Base-by-base conservation (phyloP, 2,113 vertebrate species). In the Hyaena hyaena region DNA sequence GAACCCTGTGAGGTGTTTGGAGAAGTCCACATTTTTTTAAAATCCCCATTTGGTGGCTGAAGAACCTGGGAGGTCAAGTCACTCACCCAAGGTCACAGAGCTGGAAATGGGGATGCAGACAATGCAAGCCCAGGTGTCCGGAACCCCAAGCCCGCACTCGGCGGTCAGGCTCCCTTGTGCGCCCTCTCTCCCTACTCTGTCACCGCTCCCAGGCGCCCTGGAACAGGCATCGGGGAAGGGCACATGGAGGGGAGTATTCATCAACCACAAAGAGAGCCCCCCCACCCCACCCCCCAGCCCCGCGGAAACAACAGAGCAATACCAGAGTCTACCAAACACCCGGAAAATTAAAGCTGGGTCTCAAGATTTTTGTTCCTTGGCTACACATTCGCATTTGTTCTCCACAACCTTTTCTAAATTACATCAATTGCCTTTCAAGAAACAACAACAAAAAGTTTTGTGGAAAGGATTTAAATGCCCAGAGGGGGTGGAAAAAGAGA, bases 391-490 rank as follows among this genome's bases (percentile, higher is more conserved):
- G 0, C 97, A 90, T 98, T 96, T 97, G 95, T 94, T 98, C 0
- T 4, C 33, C 1, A 82, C 96, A 97, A 97, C 93, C 98, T 69
- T 97, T 96, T 97, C 94, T 97, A 97, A 98, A 98, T 90, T 10
- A 92, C 82, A 97, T 97, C 92, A 96, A 97, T 84, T 97, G 92
- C 96, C 86, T 97, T 98, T 96, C 82, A 55, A 93, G 85, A 88
- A 93, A 94, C 92, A 96, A 92, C 85, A 89, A 73, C 90, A 96
- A 82, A 95, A 88, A 93, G 71, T 86, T 95, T 92, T 50, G 91
- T 93, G 90, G 91, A 63, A 55, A 97, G 80, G 96, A 98, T 97
- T 98, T 97, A 96, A 95, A 98, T 98, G 39, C 10, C 92, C 93
- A 96, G 97, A 93, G 73, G 8, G 73, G 95, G 95, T 76, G 87